phyloP scores from a whole-genome alignment of 2,113 vertebrate genomes.

The Lipophrys pholis region DNA sequence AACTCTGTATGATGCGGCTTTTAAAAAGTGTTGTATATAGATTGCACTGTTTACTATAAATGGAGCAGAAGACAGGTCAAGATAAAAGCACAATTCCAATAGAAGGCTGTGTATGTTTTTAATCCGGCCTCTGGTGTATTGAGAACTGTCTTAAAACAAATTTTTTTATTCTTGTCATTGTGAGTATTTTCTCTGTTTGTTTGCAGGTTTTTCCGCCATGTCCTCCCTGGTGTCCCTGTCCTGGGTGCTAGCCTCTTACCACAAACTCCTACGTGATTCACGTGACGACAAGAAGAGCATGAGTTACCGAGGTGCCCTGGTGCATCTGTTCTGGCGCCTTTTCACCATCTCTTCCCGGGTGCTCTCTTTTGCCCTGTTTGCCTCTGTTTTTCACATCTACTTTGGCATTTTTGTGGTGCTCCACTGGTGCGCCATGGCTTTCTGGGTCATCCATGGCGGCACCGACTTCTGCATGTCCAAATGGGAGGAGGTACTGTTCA shows the following conservation, averaged over 20 bases:
- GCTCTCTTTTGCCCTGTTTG: conserved; percentile 98
- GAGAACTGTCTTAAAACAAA: too few species aligned
- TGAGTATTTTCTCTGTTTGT: conserved; percentile 33
- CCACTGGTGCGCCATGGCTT: conserved; percentile 99
- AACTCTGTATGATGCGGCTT: conserved; percentile 36
- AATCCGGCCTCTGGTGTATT: too few species aligned
- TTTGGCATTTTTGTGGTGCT: conserved; percentile 99
- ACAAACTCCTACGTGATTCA: conserved; percentile 99
- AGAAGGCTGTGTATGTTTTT: conserved; percentile 8
- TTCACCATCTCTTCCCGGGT: conserved; percentile 99
- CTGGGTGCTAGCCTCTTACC: conserved; percentile 99
- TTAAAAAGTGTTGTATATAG: conserved; percentile 37
- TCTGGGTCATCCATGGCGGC: conserved; percentile 99
- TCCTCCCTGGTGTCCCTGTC: conserved; percentile 98
- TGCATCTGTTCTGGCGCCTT: conserved; percentile 97
- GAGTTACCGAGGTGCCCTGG: conserved; percentile 97
- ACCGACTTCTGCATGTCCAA: conserved; percentile 99
- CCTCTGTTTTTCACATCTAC: conserved; percentile 99
- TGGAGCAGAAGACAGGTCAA: conserved; percentile 18
- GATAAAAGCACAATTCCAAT: conserved; percentile 20
- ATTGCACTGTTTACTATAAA: conserved; percentile 33
- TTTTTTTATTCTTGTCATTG: too few species aligned
- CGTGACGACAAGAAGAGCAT: conserved; percentile 99
- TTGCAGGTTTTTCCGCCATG: conserved; percentile 94
- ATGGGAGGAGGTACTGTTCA: conserved; percentile 99